Conservation (phyloP, 1,140 invertebrate species). For the Neodiprion fabricii region DNA sequence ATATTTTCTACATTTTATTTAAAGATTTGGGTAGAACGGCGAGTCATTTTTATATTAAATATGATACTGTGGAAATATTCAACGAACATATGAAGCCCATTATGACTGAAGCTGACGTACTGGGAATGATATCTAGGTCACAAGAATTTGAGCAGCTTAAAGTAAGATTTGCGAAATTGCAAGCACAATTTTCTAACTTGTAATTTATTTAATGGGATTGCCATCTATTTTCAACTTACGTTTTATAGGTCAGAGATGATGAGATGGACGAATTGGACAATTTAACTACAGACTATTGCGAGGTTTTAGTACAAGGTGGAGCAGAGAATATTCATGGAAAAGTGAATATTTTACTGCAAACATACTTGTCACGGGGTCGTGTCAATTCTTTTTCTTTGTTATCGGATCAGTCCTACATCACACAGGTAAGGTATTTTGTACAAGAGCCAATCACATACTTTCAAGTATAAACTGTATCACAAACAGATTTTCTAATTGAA, state of each 20-base stretch:
- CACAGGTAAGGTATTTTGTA: conserved; percentile 70
- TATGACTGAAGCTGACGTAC: conserved; percentile 88
- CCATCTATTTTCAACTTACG: conserved; percentile 20
- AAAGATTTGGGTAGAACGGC: conserved; percentile 93
- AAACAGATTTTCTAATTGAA: conserved; percentile 20
- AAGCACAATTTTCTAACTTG: background rate
- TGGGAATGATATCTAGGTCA: conserved; percentile 88
- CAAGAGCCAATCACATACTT: conserved; percentile 4
- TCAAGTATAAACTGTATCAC: background rate
- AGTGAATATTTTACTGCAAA: conserved; percentile 96
- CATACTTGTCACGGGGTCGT: conserved; percentile 81
- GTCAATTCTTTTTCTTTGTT: conserved; percentile 89
- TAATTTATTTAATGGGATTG: conserved; percentile 11
- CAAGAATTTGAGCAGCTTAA: conserved; percentile 98
- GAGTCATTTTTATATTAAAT: conserved; percentile 98
- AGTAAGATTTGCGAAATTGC: conserved; percentile 57
- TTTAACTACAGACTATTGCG: conserved; percentile 74
- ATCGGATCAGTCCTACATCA: conserved; percentile 93
- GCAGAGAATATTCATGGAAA: conserved; percentile 93
- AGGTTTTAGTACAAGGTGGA: conserved; percentile 78
- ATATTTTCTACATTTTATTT: conserved; percentile 30
- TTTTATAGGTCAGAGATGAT: conserved; percentile 86
- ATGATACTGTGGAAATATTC: conserved; percentile 93
- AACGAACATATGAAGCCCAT: conserved; percentile 79
- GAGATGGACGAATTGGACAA: conserved; percentile 91